These are phyloP conservation scores for Arenaria interpres DNA, from an alignment of 2,113 vertebrate species.

Conservation along the genomic window DNA sequence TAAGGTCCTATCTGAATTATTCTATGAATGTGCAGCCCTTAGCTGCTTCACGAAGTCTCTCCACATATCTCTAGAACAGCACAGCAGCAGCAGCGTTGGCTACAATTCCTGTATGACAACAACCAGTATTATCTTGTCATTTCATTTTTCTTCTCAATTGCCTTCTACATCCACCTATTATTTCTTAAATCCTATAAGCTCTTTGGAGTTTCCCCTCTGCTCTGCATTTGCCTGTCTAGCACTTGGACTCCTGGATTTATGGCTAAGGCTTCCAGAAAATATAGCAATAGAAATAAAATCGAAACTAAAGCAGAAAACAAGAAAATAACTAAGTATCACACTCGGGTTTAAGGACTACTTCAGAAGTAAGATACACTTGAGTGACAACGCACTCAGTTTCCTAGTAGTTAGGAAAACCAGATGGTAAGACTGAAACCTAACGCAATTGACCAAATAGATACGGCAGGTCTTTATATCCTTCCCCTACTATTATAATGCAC, in stretches of 20 bases:
- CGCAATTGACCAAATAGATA: not conserved
- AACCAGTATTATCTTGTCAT: not conserved
- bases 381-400: not conserved
- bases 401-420: not conserved
- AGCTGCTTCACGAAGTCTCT: not conserved
- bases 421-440: not conserved
- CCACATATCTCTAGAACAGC: not conserved
- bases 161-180: not conserved
- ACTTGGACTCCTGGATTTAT: not conserved
- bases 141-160: not conserved
- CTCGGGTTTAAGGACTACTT: not conserved
- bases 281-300: not conserved
- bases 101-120: not conserved
- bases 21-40: not conserved
- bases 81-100: not conserved
- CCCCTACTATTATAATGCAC: not conserved
- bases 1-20: not conserved
- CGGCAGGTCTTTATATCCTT: not conserved
- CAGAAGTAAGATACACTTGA: not conserved
- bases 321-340: not conserved
- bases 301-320: not conserved
- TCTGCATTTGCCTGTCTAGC: not conserved
- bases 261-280: not conserved
- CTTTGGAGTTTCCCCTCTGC: not conserved
- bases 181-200: not conserved